Conservation (phyloP, 2,888 invertebrate species). For the Bellardia pandia region DNA sequence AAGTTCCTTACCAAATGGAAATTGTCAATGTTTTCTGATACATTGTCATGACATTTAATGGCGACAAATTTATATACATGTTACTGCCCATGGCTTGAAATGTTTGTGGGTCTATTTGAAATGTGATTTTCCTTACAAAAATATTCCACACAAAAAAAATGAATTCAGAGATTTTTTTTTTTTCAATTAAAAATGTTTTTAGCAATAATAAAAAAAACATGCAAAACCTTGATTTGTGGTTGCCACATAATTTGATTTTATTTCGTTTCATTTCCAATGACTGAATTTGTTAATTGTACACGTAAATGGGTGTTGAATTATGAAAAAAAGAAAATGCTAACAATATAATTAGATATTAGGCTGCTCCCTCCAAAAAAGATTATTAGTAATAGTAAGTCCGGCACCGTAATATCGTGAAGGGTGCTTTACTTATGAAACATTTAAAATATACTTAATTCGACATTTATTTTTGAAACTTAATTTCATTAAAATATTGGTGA, state of each 20-base stretch:
- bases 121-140: slow-evolving; percentile 33
- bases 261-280: slow-evolving; percentile 52
- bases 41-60: neutral
- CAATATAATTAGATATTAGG: neutral
- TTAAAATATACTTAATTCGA: no score
- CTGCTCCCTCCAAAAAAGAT: neutral
- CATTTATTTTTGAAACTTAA: no score
- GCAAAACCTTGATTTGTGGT: slow-evolving; percentile 46
- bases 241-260: slow-evolving; percentile 48
- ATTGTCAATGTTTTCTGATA: neutral
- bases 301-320: slow-evolving; percentile 31
- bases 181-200: neutral
- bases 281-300: slow-evolving; percentile 42
- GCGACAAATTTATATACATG: neutral
- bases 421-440: no score
- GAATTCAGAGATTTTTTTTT: slow-evolving; percentile 21
- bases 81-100: slow-evolving; percentile 4
- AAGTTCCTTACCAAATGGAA: neutral
- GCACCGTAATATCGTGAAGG: no score
- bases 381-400: no score
- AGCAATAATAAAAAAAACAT: neutral
- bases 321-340: slow-evolving; percentile 4
- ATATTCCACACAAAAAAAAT: neutral
- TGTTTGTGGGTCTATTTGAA: slow-evolving; percentile 5
- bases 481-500: no score